Conservation (phyloP, 1,140 invertebrate species). For the Chironomus tepperi region DNA sequence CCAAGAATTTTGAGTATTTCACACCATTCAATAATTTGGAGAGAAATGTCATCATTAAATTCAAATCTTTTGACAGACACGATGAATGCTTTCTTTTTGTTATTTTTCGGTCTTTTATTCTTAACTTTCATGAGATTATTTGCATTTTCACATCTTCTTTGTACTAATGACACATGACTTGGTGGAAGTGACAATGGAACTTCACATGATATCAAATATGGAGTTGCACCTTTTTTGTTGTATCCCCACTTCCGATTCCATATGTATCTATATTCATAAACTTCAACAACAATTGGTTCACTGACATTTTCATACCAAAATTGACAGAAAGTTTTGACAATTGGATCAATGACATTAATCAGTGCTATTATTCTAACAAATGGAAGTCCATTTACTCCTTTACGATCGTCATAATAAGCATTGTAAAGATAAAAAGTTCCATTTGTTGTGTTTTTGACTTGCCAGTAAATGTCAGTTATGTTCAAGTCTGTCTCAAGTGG, state of each 20-base stretch:
- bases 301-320: neutral
- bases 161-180: neutral
- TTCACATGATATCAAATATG: slow-evolving; percentile 11
- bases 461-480: neutral
- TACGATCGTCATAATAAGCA: neutral
- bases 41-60: neutral
- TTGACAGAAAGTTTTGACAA: neutral
- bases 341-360: neutral
- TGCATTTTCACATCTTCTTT: neutral
- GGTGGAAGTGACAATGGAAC: neutral
- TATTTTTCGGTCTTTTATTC: neutral
- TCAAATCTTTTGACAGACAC: neutral
- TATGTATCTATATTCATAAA: neutral
- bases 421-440: neutral
- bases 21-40: neutral
- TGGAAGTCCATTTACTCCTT: neutral
- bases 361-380: neutral
- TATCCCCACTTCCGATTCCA: neutral
- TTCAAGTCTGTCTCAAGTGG: neutral
- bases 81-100: neutral
- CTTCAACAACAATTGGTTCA: neutral
- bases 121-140: slow-evolving; percentile 24
- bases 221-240: neutral
- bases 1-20: neutral
- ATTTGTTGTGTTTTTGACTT: neutral